A percentile compares a stretch with the other conserved stretches of the same genome.
Evolutionary conservation across 2,797 vertebrate genomes (phyloP).

Genomic region (Dromococcyx pavoninus): DNA sequence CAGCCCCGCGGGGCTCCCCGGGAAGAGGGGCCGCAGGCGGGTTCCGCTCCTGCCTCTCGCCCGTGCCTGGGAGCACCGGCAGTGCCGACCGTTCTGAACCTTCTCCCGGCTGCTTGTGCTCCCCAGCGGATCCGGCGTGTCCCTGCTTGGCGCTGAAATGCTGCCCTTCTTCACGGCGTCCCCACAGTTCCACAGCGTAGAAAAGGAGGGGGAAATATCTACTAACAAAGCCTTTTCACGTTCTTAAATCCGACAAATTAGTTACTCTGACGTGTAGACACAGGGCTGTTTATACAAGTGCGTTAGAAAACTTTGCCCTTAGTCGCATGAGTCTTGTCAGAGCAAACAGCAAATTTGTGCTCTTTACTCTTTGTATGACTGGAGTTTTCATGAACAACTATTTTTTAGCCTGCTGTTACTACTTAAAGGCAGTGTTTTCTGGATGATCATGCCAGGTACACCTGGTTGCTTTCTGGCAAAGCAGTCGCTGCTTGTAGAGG

Average conservation of each 20-base stretch:
- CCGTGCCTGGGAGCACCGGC: background rate
- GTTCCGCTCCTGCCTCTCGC: background rate
- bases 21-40: background rate
- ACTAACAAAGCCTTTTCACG: background rate
- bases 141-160: background rate
- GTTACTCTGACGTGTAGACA: background rate
- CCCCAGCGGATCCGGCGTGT: background rate
- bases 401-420: background rate
- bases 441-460: background rate
- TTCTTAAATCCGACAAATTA: background rate
- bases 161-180: background rate
- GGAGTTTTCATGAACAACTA: background rate
- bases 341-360: background rate
- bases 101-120: background rate
- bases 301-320: background rate
- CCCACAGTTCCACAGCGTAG: background rate
- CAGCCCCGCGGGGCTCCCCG: no score
- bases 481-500: background rate
- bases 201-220: fast-evolving
- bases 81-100: background rate
- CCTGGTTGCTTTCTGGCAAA: background rate
- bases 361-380: background rate
- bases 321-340: background rate
- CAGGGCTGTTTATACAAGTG: background rate
- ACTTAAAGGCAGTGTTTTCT: background rate